Evolutionary conservation across 2,888 invertebrate genomes (phyloP), one percentile per base, ranked within the genome.

Genomic region (Trachelus tabidus): DNA sequence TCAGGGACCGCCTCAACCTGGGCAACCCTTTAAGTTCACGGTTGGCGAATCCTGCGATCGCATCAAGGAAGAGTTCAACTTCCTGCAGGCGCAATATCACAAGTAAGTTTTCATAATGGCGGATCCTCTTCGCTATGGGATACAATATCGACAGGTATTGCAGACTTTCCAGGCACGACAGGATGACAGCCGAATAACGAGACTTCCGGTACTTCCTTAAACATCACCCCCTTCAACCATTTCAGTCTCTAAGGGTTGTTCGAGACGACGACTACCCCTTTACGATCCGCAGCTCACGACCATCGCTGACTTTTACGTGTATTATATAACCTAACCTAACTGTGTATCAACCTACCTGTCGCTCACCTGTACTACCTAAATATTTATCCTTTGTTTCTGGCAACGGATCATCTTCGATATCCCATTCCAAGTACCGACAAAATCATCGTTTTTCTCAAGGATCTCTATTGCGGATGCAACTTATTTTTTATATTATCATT

Each of bases 1-100:
- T 80, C 94, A 96, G 96, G 96, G 96, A 89, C 96, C 96, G 83
- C 96, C 96, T 85, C 97, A 97, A 91, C 96, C 97, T 83, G 97
- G 97, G 76, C 98, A 98, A 93, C 97, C 96, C 82, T 97, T 97
- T 92, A 98, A 98, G 93, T 98, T 98, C 92, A 97, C 98, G 83
- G 96, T 98, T 84, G 95, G 95, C 79, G 98, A 98, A 92, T 96
- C 97, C 82, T 98, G 98, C 92, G 98, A 98, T 92, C 94, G 98
- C 91, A 98, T 98, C 89, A 98, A 98, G 92, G 98, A 98, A 92
- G 98, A 98, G 92, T 98, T 98, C 92, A 97, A 96, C 92, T 98
- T 97, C 92, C 94, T 98, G 83, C 98, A 98, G 92, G 97, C 97
- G 80, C 98, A 98, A 93, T 98, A 98, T 93, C 98, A 98, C 94